Percentiles rank a stretch among this genome's conserved stretches.
Conservation (phyloP, 2,888 invertebrate genomes). For the Conistra vaccinii region DNA sequence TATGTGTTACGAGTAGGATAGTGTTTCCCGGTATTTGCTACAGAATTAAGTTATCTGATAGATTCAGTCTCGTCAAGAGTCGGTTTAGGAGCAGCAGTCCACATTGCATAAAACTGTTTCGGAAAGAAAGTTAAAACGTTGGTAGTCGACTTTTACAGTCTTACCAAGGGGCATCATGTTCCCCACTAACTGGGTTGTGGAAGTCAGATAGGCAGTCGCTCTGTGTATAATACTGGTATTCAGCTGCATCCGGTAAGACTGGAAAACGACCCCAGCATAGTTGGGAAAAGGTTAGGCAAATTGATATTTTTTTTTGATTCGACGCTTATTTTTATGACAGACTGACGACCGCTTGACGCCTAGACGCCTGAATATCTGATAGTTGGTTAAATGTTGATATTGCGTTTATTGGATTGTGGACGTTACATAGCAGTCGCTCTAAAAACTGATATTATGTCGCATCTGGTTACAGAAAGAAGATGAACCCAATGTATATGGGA, state of each 20-base stretch:
- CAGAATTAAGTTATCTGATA: not conserved
- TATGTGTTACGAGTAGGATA: slow-evolving; percentile 12
- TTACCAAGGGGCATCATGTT: too few relatives aligned
- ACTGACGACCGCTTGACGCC: not conserved
- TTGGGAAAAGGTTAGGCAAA: too few relatives aligned
- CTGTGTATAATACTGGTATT: too few relatives aligned
- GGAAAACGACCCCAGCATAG: too few relatives aligned
- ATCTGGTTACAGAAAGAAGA: not conserved
- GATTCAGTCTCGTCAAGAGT: not conserved
- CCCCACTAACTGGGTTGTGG: too few relatives aligned
- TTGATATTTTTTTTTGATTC: too few relatives aligned
- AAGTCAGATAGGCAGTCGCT: too few relatives aligned
- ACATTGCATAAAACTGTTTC: not conserved
- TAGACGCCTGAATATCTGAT: not conserved
- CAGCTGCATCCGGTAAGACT: too few relatives aligned
- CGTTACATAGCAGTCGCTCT: not conserved
- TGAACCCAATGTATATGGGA: not conserved
- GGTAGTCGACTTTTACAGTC: too few relatives aligned
- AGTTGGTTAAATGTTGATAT: not conserved
- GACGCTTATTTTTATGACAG: not conserved
- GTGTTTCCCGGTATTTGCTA: not conserved
- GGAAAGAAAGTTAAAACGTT: not conserved
- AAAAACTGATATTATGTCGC: not conserved
- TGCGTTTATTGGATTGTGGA: not conserved
- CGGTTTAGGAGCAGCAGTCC: not conserved